Conservation (phyloP, 2,888 invertebrate species). For the Aradus depressus region DNA sequence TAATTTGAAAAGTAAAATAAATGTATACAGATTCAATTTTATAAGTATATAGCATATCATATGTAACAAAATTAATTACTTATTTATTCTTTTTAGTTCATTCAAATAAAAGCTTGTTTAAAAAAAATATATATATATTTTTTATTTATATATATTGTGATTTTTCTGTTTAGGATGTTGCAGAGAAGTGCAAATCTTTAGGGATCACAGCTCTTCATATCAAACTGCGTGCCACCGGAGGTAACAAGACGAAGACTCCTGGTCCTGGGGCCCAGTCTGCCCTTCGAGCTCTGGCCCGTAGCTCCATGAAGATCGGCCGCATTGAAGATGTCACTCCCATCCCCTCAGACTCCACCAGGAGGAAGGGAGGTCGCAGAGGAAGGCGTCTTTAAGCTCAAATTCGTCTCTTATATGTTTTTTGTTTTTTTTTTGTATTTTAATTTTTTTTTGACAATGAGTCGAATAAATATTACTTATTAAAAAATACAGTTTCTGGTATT, state of each 20-base stretch:
- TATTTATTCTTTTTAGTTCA: neutral
- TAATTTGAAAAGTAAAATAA: too few species aligned
- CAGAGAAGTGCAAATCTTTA: constrained; percentile 93
- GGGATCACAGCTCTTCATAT: constrained; percentile 98
- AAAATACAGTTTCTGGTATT: too few species aligned
- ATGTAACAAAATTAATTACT: too few species aligned
- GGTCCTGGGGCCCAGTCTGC: constrained; percentile 99
- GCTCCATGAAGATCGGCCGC: constrained; percentile 98
- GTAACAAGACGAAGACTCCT: constrained; percentile 96
- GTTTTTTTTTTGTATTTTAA: neutral
- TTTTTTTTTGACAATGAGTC: neutral
- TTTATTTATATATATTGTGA: constrained; percentile 16
- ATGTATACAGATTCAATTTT: too few species aligned
- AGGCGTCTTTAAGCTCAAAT: constrained; percentile 87
- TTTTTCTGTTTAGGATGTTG: constrained; percentile 68
- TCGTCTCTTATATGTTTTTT: too few species aligned
- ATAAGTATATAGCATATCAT: too few species aligned
- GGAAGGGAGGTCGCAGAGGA: constrained; percentile 99
- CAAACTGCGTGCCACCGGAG: constrained; percentile 95
- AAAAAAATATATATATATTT: too few species aligned
- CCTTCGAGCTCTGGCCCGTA: constrained; percentile 92
- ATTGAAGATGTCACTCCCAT: constrained; percentile 99
- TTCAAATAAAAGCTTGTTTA: neutral
- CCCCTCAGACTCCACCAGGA: constrained; percentile 96
- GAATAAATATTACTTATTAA: neutral